Evolutionary conservation across 37 sponge, comb jelly and placozoan genomes (phyloP), one percentile per base, ranked within the genome.

Genomic region (Mnemiopsis leidyi): DNA sequence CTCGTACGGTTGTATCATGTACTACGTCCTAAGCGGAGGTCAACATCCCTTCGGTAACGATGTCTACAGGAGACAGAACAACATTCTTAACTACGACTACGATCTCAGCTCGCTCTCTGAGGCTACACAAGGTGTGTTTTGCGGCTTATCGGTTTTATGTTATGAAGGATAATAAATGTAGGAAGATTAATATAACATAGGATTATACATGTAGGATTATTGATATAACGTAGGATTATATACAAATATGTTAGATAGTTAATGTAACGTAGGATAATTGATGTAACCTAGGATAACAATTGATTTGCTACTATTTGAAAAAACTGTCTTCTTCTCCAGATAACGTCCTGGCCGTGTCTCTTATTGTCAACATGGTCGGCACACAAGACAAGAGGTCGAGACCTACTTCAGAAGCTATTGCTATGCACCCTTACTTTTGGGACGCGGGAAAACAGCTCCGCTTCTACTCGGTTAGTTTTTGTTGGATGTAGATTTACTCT

Each of bases 351-450:
- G 76, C 76, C 24, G 76, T n/a, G 24, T 7, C 76, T 7, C 7
- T 73, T 23, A 73, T 73, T 7, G 76, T 73, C 5, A 23, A 73
- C 5, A n/a, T 7, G 16, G 76, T 73, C 26, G 76, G 76, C 24
- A 25, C 76, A 7, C 7, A 7, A n/a, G 76, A 73, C 76, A 7
- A 21, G 28, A 7, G 24, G 26, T 25, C 23, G 26, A 16, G 98
- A 61, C 98, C 97, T 0, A 92, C 95, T n/a, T 36, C 94, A 13
- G 31, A 26, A 0, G 97, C 95, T 85, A 93, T 96, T 18, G 48
- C 95, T 25, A 83, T 40, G 82, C 96, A 97, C 94, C 95, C 96
- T 61, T 37, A 96, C n/a, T 97, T 96, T 69, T 97, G 98, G 98
- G 69, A 94, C 3, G 71, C 93, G 23, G 90, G 48, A 1, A 96